Conservation (phyloP, 2,797 vertebrate species). For the Dendrocincla fuliginosa region DNA sequence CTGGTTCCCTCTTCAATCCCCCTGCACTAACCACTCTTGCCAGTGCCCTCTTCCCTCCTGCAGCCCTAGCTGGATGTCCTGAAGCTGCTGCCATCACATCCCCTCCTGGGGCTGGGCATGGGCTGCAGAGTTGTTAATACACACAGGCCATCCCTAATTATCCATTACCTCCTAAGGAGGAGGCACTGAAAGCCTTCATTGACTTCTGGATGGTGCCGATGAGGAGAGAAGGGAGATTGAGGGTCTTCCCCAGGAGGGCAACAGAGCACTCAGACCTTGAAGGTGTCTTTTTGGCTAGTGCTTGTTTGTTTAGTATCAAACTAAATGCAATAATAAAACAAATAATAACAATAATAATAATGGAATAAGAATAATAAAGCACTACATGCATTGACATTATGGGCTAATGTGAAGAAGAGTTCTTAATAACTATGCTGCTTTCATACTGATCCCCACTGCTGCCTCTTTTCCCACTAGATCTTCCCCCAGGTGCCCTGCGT, state of each 20-base stretch:
- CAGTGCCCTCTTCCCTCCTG: not conserved
- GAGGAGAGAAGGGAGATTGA: not conserved
- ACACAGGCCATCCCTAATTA: not conserved
- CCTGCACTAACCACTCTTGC: not conserved
- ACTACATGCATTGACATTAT: not conserved
- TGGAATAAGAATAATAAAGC: not conserved
- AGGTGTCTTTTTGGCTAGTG: not conserved
- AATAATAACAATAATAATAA: not conserved
- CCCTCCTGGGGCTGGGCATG: not conserved
- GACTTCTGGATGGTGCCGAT: not conserved
- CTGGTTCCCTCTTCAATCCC: not conserved
- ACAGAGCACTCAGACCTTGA: not conserved
- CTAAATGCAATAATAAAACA: not conserved
- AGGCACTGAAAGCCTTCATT: not conserved
- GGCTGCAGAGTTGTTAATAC: not conserved
- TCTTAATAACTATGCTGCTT: not conserved
- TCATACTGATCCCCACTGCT: not conserved
- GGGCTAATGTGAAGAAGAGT: not conserved
- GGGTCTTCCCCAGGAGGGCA: not conserved
- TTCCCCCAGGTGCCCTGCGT: too few species aligned
- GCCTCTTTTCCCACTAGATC: not conserved
- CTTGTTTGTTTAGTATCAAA: not conserved
- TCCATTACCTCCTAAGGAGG: rapidly evolving
- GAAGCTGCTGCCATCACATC: not conserved
- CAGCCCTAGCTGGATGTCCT: not conserved